Evolutionary conservation across 2,797 vertebrate genomes (phyloP), one percentile per base, ranked within the genome.

Genomic region (Brachyalestes nurse): DNA sequence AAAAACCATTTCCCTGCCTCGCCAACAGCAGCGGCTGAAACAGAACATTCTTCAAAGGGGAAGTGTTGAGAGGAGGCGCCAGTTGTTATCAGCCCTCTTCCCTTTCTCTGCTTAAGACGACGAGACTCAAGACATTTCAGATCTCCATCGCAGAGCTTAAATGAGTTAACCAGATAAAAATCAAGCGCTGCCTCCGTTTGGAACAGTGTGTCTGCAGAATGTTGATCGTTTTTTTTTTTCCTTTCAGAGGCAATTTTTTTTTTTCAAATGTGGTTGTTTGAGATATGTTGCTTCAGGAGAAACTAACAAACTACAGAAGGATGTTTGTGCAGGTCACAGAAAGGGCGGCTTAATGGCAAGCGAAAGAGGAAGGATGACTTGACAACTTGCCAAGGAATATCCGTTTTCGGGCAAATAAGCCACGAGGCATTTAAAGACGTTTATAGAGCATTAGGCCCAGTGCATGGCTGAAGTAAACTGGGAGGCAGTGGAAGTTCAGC

Each of bases 141-240:
- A 86, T 86, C 83, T 78, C 60, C 80, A 82, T 84, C 85, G 77
- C 75, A 78, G 79, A 77, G 72, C 58, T 81, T 81, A 81, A 87
- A 82, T 34, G 70, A 82, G 80, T 82, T 69, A 84, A 86, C 75
- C 40, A 64, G 84, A 87, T 81, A 81, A 76, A 83, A 77, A 86
- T 80, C 80, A 45, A 74, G 66, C 16, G 42, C 66, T 64, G 66
- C 51, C 5, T 57, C 45, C 16, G 49, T 73, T 62, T 19, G 21
- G 47, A 55, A 65, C 47, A 77, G 72, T 12, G 40, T 47, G 74
- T 53, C 78, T 1, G n/a, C 55, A 8, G 70, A 66, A 82, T 80
- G 21, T 38, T 77, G 64, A 84, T 79, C 13, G 17, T 51, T 81
- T 60, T 51, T 12, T 12, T 19, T 65, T 25, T 49, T 70, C 16